phyloP scores from a whole-genome alignment of 2,888 invertebrate species.

The Hymenopus coronatus region DNA sequence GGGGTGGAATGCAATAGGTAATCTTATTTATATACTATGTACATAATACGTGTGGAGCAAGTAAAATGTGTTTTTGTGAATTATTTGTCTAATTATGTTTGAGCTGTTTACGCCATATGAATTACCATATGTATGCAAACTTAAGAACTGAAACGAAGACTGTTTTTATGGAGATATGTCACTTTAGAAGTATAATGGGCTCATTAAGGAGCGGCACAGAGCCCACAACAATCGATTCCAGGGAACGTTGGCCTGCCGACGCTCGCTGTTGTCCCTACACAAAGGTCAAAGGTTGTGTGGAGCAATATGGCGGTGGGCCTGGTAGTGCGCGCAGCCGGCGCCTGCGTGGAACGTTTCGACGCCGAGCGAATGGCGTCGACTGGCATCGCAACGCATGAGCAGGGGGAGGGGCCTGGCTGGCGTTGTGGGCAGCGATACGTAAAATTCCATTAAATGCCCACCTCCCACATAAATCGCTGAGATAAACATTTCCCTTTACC shows the following conservation, averaged over 20 bases:
- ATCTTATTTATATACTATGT: no score
- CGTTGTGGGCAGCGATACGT: conserved; percentile 1
- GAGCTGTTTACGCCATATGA: no score
- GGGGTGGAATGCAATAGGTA: no score
- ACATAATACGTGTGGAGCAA: no score
- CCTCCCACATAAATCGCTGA: background rate
- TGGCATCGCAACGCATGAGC: background rate
- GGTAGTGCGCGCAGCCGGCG: background rate
- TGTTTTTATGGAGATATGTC: background rate
- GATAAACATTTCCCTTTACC: background rate
- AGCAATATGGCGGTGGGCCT: background rate
- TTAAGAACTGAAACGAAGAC: no score
- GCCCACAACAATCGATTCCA: background rate
- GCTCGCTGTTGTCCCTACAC: background rate
- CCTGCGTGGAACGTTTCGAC: background rate
- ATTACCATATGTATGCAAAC: no score
- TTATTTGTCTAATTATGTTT: no score
- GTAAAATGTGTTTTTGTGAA: no score
- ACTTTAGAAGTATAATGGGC: background rate
- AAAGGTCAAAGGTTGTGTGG: background rate
- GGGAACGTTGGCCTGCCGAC: background rate
- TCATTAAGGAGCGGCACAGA: background rate
- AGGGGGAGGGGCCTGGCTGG: background rate
- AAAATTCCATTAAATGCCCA: conserved; percentile 16
- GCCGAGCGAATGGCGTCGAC: background rate